Conservation (phyloP, 1,140 invertebrate genomes). For the Sycobia sp. region DNA sequence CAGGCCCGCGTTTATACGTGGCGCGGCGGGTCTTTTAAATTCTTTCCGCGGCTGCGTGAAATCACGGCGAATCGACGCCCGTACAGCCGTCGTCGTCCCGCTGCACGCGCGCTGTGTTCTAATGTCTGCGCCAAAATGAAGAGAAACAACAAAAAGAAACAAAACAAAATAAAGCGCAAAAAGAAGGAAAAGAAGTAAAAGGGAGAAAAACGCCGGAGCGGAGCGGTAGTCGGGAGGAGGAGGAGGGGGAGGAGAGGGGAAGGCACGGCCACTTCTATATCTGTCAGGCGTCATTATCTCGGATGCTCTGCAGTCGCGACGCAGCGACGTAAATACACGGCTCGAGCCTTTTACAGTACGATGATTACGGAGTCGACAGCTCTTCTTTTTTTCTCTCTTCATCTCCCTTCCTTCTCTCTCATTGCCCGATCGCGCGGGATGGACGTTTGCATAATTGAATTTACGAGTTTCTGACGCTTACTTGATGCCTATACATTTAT, state of each 20-base stretch:
- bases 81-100: too few species aligned
- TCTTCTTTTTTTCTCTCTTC: neutral
- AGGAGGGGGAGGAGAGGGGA: too few species aligned
- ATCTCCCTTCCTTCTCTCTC: neutral
- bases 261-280: constrained; percentile 11
- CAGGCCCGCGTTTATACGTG: neutral
- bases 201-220: neutral
- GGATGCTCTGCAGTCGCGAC: neutral
- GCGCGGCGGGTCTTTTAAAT: constrained; percentile 11
- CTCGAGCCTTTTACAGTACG: constrained; percentile 3
- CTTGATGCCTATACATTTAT: constrained; percentile 12
- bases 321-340: constrained; percentile 3
- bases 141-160: neutral
- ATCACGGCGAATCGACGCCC: constrained; percentile 18
- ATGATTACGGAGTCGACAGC: constrained; percentile 7
- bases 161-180: too few species aligned
- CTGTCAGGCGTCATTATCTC: constrained; percentile 26
- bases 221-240: too few species aligned
- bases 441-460: constrained; percentile 32
- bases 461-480: constrained; percentile 19
- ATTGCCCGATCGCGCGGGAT: constrained; percentile 3
- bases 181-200: neutral
- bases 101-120: constrained; percentile 18
- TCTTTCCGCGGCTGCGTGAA: constrained; percentile 15
- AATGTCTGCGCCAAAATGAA: constrained; percentile 7